A percentile compares a stretch with the other conserved stretches of the same genome.
phyloP scores from a whole-genome alignment of 2,888 invertebrate species.

The Pristionchus entomophagus region DNA sequence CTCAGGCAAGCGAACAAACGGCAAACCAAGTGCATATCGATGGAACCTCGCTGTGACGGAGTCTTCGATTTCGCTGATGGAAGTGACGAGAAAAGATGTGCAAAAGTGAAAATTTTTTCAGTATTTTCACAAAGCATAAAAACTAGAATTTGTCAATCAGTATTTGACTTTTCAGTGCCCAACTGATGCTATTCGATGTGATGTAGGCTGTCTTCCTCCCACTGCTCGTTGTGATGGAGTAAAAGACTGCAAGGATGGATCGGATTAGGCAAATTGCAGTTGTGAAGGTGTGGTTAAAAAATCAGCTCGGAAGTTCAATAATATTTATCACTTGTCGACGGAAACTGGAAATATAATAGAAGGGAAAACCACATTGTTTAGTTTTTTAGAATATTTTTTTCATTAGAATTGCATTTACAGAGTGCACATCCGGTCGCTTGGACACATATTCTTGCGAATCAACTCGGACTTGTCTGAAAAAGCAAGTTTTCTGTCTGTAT shows the following conservation, averaged over 20 bases:
- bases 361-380: no score
- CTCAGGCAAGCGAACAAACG: no score
- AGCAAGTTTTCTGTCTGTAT: not conserved
- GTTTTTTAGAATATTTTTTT: not conserved
- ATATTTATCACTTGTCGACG: no score
- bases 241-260: not conserved
- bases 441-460: not conserved
- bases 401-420: not conserved
- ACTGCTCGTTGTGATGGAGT: not conserved
- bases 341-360: no score
- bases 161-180: not conserved
- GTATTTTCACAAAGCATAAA: no score
- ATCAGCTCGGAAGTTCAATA: no score
- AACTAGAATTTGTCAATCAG: no score
- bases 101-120: not conserved
- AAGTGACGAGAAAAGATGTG: not conserved
- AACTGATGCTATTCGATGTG: not conserved
- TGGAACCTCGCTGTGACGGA: not conserved
- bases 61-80: not conserved
- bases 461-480: not conserved
- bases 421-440: not conserved
- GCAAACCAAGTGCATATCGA: not conserved
- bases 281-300: conserved; percentile 28
- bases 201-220: not conserved
- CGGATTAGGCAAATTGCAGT: not conserved